Conservation (phyloP, 2,113 vertebrate species). For the Gadus chalcogrammus region DNA sequence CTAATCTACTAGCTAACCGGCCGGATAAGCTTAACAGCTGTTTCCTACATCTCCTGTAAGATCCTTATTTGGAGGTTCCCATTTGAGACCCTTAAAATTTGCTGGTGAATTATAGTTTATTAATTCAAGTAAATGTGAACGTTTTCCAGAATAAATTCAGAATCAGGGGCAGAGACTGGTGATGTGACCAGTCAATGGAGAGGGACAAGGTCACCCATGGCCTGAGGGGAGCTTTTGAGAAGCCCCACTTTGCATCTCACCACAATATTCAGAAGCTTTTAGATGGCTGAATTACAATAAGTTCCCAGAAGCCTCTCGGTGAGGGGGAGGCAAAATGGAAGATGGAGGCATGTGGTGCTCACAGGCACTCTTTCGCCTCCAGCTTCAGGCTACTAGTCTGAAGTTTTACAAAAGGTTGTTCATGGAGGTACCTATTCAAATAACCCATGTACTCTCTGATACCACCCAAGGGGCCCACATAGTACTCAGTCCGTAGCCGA, state of each 20-base stretch:
- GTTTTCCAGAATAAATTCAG: constrained; percentile 4
- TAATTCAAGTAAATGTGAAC: neutral
- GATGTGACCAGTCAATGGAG: constrained; percentile 23
- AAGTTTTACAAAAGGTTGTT: neutral
- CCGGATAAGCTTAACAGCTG: no score
- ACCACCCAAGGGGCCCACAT: constrained; percentile 16
- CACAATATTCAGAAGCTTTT: constrained; percentile 2
- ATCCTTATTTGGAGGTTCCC: no score
- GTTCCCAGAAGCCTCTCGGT: neutral
- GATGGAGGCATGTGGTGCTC: no score
- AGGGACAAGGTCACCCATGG: constrained; percentile 18
- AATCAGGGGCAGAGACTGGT: constrained; percentile 11
- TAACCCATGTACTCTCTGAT: constrained; percentile 16
- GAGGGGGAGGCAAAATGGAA: no score
- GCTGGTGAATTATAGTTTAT: neutral
- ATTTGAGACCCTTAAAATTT: neutral
- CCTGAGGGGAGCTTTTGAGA: constrained; percentile 22
- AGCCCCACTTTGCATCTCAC: neutral
- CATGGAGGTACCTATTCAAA: constrained; percentile 5
- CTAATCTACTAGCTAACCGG: no score
- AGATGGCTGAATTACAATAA: constrained; percentile 19
- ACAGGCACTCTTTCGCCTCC: no score
- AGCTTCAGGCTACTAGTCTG: constrained; percentile 20
- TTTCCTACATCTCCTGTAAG: no score
- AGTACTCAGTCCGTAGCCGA: constrained; percentile 21